These are phyloP conservation scores for Uria aalge DNA, from an alignment of 2,113 vertebrate genomes.

Conservation along the genomic window DNA sequence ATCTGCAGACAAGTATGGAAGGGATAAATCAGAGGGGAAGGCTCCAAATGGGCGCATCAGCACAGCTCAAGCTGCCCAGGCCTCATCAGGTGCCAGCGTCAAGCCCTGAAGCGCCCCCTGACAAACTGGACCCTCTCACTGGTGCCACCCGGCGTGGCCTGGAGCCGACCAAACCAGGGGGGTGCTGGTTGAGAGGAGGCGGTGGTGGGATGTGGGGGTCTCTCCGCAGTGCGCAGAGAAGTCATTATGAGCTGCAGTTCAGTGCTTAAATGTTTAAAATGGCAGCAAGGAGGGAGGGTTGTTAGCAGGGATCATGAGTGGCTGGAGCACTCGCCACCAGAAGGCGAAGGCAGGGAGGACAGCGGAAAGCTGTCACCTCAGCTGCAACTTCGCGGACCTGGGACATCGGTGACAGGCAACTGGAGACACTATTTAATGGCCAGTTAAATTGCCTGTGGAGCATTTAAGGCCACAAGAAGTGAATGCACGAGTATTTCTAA, in stretches of 20 bases:
- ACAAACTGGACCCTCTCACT: background rate
- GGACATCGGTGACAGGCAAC: background rate
- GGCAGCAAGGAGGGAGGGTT: background rate
- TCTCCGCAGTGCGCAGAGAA: background rate
- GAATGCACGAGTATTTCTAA: background rate
- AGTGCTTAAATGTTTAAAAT: background rate
- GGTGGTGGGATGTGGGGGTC: background rate
- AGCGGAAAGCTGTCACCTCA: background rate
- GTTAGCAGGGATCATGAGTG: background rate
- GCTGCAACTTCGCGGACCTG: background rate
- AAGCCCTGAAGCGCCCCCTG: background rate
- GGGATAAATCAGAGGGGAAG: background rate
- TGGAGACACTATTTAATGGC: background rate
- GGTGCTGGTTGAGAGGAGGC: background rate
- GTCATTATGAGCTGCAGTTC: background rate
- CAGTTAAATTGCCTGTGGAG: background rate
- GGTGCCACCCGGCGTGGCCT: background rate
- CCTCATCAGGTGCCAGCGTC: background rate
- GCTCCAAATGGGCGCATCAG: background rate
- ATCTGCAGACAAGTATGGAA: fast-evolving
- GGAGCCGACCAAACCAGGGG: background rate
- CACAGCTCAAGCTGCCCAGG: background rate
- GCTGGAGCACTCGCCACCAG: background rate
- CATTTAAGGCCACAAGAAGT: background rate
- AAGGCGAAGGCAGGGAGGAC: background rate